These are phyloP conservation scores for Hybognathus amarus DNA, from an alignment of 2,797 vertebrate genomes.

Conservation along the genomic window DNA sequence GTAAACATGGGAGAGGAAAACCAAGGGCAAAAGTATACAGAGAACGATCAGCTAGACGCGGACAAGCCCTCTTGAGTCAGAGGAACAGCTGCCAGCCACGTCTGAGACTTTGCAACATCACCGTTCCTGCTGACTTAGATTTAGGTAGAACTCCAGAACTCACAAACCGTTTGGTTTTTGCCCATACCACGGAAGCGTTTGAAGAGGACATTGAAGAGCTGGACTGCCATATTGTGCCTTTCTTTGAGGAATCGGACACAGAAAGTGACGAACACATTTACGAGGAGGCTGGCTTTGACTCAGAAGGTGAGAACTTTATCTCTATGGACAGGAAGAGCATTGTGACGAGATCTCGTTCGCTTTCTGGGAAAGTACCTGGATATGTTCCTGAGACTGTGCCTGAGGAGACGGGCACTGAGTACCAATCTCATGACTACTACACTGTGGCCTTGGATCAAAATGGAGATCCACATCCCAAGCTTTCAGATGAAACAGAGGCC, in stretches of 20 bases:
- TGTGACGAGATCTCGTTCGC: constrained; percentile 88
- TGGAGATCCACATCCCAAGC: constrained; percentile 65
- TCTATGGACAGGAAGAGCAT: constrained; percentile 83
- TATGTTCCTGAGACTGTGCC: constrained; percentile 96
- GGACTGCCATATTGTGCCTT: constrained; percentile 85
- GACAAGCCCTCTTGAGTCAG: constrained; percentile 68
- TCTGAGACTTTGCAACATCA: constrained; percentile 81
- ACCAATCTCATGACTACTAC: constrained; percentile 75
- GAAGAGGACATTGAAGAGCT: constrained; percentile 85
- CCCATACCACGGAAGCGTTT: constrained; percentile 82
- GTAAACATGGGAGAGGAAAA: constrained; percentile 71
- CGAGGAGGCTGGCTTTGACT: constrained; percentile 81
- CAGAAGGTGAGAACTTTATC: constrained; percentile 83
- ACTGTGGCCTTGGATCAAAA: constrained; percentile 76
- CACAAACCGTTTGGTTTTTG: constrained; percentile 81
- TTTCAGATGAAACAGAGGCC: constrained; percentile 71
- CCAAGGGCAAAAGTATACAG: constrained; percentile 72
- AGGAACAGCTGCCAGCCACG: constrained; percentile 81
- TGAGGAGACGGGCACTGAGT: constrained; percentile 89
- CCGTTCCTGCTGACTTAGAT: constrained; percentile 78
- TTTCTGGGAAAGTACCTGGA: constrained; percentile 91
- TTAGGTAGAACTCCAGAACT: constrained; percentile 78
- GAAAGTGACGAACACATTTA: constrained; percentile 84
- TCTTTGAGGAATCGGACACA: constrained; percentile 79
- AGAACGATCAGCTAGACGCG: constrained; percentile 74